Evolutionary conservation across 2,797 vertebrate species (phyloP), one percentile per base, ranked within the genome.

Genomic region (Podargus strigoides): DNA sequence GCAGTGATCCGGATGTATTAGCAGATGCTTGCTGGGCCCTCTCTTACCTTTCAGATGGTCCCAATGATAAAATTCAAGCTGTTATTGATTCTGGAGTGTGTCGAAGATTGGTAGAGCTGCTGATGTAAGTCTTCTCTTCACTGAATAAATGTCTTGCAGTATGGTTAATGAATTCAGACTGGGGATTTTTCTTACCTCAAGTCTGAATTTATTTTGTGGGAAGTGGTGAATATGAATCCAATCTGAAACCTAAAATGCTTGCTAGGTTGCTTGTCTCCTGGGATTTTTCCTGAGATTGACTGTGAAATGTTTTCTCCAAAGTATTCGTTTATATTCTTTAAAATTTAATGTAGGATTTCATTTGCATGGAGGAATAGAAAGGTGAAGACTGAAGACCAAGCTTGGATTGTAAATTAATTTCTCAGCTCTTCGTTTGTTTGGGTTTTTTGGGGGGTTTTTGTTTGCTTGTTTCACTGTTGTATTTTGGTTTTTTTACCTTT

Each of bases 51-150:
- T 99, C 99, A 20, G 99, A 99, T 78, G 98, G 99, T 90, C 98
- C 98, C 41, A 99, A 99, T 88, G 98, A 99, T 95, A 99, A 99
- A 98, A 99, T 99, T 96, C 98, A 99, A 97, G 98, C 98, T 9
- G 99, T 99, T 95, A 99, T 99, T 89, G 98, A 99, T 96, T 99
- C 98, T 11, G 99, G 98, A 81, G 99, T 99, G 58, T 99, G 98
- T 94, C 97, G 98, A 96, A 98, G 98, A 97, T 97, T 99, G 96
- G 98, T 99, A 85, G 98, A 99, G 97, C 98, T 99, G 93, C 98
- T 99, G 83, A 99, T 99, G 98, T 99, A 98, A 98, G 97, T 97
- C 75, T 30, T 73, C 16, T 55, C 22, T 90, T 92, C 34, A 39
- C 36, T 44, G 81, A 83, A 74, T 63, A 91, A 74, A 39, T 82